Evolutionary conservation across 2,113 vertebrate genomes (phyloP).

Genomic region (Piprites chloris): DNA sequence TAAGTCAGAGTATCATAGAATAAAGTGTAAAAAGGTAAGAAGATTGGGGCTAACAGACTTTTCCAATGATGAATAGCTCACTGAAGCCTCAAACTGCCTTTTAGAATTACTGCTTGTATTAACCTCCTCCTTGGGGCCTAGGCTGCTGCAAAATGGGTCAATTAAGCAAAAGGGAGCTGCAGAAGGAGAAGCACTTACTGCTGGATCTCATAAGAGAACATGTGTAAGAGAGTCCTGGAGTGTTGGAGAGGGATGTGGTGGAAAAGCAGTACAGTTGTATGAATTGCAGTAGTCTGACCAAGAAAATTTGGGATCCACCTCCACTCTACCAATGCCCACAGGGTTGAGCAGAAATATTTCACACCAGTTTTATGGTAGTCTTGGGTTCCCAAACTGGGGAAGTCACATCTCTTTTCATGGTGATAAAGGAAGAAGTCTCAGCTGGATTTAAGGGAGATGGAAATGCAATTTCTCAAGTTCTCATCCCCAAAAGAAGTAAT

Average conservation of each 20-base stretch:
- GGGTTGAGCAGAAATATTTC: neutral
- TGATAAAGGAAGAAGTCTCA: neutral
- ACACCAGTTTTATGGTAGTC: neutral
- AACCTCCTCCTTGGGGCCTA: slow-evolving; percentile 8
- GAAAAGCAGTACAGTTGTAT: neutral
- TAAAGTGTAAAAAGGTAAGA: neutral
- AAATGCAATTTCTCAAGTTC: neutral
- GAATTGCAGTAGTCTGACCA: neutral
- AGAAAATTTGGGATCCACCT: neutral
- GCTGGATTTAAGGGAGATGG: neutral
- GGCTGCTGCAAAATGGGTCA: slow-evolving; percentile 4
- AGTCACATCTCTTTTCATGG: neutral
- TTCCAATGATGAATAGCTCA: neutral
- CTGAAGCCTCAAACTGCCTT: neutral
- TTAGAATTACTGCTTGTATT: neutral
- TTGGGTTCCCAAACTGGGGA: neutral
- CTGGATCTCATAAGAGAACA: neutral
- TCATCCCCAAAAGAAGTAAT: neutral
- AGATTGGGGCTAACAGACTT: neutral
- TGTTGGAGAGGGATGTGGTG: neutral
- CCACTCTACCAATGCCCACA: neutral
- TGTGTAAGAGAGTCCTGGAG: neutral
- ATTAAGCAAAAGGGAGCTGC: neutral
- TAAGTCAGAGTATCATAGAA: slow-evolving; percentile 5
- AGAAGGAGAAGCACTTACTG: neutral